A percentile compares a stretch with the other conserved stretches of the same genome.
phyloP scores from a whole-genome alignment of 1,140 invertebrate genomes.

The Calosoma granatense region DNA sequence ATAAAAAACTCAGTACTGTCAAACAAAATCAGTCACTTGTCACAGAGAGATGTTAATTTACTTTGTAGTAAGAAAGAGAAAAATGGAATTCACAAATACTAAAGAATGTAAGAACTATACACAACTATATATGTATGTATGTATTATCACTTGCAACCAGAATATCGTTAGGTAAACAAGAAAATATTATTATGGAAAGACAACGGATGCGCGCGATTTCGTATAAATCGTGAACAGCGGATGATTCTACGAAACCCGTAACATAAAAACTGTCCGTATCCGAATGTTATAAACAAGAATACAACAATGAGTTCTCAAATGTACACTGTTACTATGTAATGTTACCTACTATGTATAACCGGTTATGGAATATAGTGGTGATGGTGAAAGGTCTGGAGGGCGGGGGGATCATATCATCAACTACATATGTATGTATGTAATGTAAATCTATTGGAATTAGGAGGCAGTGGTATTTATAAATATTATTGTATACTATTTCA shows the following conservation, averaged over 20 bases:
- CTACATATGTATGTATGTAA: too few species aligned
- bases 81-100: too few species aligned
- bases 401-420: too few species aligned
- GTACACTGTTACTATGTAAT: neutral
- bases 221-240: neutral
- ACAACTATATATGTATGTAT: too few species aligned
- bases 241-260: neutral
- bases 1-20: neutral
- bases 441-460: neutral
- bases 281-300: neutral
- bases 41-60: too few species aligned
- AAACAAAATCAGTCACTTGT: too few species aligned
- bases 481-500: conserved; percentile 9
- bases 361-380: too few species aligned
- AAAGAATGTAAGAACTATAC: too few species aligned
- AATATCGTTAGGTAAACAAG: neutral
- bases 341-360: too few species aligned
- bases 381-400: too few species aligned
- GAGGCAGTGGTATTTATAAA: conserved; percentile 7
- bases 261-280: neutral
- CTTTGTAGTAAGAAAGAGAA: too few species aligned
- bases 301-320: neutral
- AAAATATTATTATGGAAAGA: neutral
- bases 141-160: neutral
- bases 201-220: neutral